Conservation (phyloP, 1,140 invertebrate species). For the Cydia splendana region DNA sequence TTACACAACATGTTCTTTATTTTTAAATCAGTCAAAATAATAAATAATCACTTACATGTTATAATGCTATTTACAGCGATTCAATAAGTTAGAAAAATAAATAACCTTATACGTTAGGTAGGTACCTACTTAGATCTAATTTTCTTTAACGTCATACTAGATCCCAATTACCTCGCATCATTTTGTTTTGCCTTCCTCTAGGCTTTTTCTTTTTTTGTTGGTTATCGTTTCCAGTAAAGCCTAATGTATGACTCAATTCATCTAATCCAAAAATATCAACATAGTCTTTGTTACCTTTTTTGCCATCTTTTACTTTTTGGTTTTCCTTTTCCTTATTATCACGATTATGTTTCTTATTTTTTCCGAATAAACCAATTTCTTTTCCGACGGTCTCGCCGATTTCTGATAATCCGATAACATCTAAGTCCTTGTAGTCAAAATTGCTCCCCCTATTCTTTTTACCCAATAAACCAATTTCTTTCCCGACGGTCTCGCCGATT, state of each 20-base stretch:
- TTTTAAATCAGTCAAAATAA: conserved; percentile 43
- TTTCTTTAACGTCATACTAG: conserved; percentile 51
- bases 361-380: conserved; percentile 70
- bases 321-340: conserved; percentile 51
- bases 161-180: conserved; percentile 73
- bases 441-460: conserved; percentile 58
- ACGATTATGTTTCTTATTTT: conserved; percentile 62
- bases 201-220: conserved; percentile 59
- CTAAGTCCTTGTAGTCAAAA: conserved; percentile 67
- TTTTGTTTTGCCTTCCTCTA: conserved; percentile 77
- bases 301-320: conserved; percentile 49
- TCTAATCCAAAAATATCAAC: conserved; percentile 55
- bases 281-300: conserved; percentile 58
- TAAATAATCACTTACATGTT: conserved; percentile 50
- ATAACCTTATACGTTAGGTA: conserved; percentile 59
- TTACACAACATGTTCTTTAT: conserved; percentile 30
- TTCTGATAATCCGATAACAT: conserved; percentile 67
- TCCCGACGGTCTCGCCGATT: conserved; percentile 72
- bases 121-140: conserved; percentile 56
- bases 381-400: conserved; percentile 73
- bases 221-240: conserved; percentile 38
- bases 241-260: conserved; percentile 32
- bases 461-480: conserved; percentile 71
- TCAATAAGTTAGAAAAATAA: conserved; percentile 61
- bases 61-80: conserved; percentile 70